phyloP scores from a whole-genome alignment of 2,113 vertebrate species.

The Sinocyclocheilus maitianheensis region DNA sequence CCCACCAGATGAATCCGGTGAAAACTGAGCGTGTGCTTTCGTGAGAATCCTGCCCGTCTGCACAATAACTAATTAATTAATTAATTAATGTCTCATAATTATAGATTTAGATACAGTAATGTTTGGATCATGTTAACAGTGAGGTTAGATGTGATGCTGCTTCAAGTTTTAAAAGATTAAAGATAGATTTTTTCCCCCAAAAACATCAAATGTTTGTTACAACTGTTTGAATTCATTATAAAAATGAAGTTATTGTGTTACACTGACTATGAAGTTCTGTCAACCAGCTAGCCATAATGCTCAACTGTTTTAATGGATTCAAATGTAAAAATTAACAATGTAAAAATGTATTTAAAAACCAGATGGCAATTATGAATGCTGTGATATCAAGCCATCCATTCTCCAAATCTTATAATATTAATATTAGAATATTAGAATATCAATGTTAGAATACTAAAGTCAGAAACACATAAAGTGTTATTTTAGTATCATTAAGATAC shows the following conservation, averaged over 20 bases:
- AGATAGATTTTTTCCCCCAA: not conserved
- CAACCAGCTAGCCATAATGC: no score
- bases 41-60: not conserved
- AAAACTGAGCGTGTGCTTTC: not conserved
- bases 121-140: not conserved
- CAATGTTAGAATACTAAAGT: not conserved
- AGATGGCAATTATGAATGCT: no score
- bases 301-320: no score
- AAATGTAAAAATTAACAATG: no score
- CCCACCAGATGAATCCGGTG: not conserved
- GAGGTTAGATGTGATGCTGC: not conserved
- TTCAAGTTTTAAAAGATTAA: not conserved
- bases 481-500: not conserved
- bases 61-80: no score
- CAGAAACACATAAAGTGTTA: not conserved
- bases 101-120: not conserved
- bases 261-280: not conserved
- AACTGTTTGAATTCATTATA: not conserved
- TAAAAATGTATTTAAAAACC: no score
- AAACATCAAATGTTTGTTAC: not conserved
- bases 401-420: no score
- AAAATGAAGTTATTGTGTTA: not conserved
- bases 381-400: no score
- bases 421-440: not conserved
- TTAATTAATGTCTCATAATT: not conserved